phyloP scores from a whole-genome alignment of 1,140 invertebrate species.

The Varroa destructor region DNA sequence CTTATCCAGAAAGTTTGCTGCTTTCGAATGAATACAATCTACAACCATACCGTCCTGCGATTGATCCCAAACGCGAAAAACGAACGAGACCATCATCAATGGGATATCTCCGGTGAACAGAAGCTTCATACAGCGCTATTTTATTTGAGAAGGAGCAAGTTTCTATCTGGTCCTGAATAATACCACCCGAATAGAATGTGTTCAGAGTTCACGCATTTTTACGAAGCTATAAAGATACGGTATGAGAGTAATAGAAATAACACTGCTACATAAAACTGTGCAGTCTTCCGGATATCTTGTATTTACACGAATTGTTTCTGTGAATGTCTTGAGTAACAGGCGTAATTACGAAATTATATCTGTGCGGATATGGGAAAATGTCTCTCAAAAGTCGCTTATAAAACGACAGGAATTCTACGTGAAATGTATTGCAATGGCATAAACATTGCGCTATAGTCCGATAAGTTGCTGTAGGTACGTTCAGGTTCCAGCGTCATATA shows the following conservation, averaged over 20 bases:
- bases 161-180: not conserved
- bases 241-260: too few species aligned
- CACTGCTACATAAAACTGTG: too few species aligned
- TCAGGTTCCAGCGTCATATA: not conserved
- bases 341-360: too few species aligned
- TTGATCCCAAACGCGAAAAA: not conserved
- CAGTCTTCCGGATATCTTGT: too few species aligned
- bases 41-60: not conserved
- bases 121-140: not conserved
- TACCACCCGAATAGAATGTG: too few species aligned
- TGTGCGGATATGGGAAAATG: too few species aligned
- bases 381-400: not conserved
- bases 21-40: constrained; percentile 21
- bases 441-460: not conserved
- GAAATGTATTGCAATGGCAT: not conserved
- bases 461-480: not conserved
- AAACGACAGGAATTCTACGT: not conserved
- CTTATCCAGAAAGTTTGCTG: not conserved
- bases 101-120: constrained; percentile 8
- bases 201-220: too few species aligned
- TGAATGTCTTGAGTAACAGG: too few species aligned
- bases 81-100: constrained; percentile 14
- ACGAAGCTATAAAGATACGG: too few species aligned
- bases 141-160: not conserved
- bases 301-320: too few species aligned